Evolutionary conservation across 2,113 vertebrate species (phyloP), one percentile per base, ranked within the genome.

Genomic region (Lagopus muta): DNA sequence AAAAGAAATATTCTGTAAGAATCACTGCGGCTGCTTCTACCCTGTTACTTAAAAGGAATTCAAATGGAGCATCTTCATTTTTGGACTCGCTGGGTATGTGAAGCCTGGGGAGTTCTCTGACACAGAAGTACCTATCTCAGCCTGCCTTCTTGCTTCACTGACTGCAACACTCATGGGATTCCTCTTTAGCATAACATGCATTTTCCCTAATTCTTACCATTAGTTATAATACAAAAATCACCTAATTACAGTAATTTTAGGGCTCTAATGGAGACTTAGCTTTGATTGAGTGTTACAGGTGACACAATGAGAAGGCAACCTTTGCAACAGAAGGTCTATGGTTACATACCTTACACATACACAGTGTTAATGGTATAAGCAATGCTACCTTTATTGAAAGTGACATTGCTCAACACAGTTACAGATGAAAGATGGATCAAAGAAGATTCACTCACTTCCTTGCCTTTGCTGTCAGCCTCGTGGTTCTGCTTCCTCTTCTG

Each of bases 321-420:
- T 62, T 66, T 30, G 30, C 32, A 57, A 20, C 52, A 45, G 10
- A 43, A 74, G 27, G 30, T 32, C 65, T 36, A 5, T 2, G 24
- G 40, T 6, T 40, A 77, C 24, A 40, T 13, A 40, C 52, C 47
- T 62, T 17, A 27, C 30, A 25, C 3, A 1, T 0, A 22, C 16
- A 10, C 38, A 28, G 34, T 0, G 0, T 32, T 18, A 19, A 3
- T 8, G 45, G 30, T 11, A 17, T 27, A 20, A 76, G 79, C 71
- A 65, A 0, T 4, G 0, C 2, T 55, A 10, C 52, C 43, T 8
- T 21, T 2, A 10, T 20, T 4, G 8, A 3, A 13, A 38, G 43
- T 2, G 47, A 40, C 30, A n/a, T 61, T 52, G 38, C 74, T 55
- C 57, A 6, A 12, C 1, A 12, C 1, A 60, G 69, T 30, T 34